These are phyloP conservation scores for Unio pictorum DNA, from an alignment of 2,888 invertebrate genomes.

Conservation along the genomic window DNA sequence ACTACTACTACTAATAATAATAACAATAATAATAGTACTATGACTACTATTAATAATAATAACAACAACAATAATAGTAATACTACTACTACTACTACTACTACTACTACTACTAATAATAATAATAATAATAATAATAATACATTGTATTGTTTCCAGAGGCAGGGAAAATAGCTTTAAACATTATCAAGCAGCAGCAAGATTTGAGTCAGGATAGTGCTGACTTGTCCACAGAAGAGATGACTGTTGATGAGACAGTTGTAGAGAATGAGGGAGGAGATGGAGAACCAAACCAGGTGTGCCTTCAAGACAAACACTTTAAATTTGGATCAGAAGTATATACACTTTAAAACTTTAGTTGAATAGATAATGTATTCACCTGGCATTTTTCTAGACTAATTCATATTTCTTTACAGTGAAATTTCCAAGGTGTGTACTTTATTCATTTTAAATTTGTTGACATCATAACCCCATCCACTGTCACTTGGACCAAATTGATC, in stretches of 20 bases:
- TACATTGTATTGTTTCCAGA: constrained; percentile 51
- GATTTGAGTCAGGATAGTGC: background rate
- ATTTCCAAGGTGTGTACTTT: too few species aligned
- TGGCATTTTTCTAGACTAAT: too few species aligned
- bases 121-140: background rate
- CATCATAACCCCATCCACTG: too few species aligned
- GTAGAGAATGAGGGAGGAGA: constrained; percentile 10
- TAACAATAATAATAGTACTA: background rate
- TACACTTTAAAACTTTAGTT: too few species aligned
- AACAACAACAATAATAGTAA: background rate
- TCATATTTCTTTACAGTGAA: constrained; percentile 2
- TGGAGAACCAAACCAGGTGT: background rate
- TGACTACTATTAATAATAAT: background rate
- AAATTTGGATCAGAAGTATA: too few species aligned
- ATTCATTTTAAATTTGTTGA: too few species aligned
- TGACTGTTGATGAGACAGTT: constrained; percentile 6
- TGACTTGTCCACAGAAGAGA: background rate
- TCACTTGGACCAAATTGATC: too few species aligned
- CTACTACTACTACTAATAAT: background rate
- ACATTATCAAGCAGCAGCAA: constrained; percentile 66
- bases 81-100: background rate
- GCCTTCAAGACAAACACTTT: too few species aligned
- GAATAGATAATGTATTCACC: too few species aligned
- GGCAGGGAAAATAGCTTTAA: constrained; percentile 72
- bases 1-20: background rate